These are phyloP conservation scores for Lasioglossum morio DNA, from an alignment of 2,888 invertebrate species.

Conservation along the genomic window DNA sequence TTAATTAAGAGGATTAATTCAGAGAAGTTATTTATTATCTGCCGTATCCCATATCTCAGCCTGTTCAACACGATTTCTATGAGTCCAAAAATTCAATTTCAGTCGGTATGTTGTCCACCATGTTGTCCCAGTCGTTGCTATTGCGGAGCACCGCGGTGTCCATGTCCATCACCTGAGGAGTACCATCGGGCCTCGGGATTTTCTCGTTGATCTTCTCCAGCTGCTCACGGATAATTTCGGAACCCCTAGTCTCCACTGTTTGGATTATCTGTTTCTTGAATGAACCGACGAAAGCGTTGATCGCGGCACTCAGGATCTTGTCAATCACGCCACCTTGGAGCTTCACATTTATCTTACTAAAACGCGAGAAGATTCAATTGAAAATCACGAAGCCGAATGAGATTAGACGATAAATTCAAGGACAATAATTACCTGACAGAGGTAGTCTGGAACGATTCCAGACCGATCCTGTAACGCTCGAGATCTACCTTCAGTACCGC, in stretches of 20 bases:
- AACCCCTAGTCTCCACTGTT: not conserved
- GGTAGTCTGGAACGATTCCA: slow-evolving; percentile 63
- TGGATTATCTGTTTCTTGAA: slow-evolving; percentile 39
- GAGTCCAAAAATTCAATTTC: not conserved
- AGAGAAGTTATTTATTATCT: not conserved
- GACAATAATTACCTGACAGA: slow-evolving; percentile 67
- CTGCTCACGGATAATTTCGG: not conserved
- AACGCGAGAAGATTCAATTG: not conserved
- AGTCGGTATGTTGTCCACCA: not conserved
- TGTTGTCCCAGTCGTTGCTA: not conserved
- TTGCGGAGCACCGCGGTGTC: not conserved
- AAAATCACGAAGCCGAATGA: not conserved
- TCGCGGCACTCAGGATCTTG: slow-evolving; percentile 59
- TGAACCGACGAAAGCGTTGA: slow-evolving; percentile 48
- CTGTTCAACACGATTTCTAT: not conserved
- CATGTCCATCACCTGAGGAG: not conserved
- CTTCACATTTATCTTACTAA: slow-evolving; percentile 64
- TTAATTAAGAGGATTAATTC: too few relatives aligned
- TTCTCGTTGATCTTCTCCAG: slow-evolving; percentile 22
- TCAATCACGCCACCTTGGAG: slow-evolving; percentile 69
- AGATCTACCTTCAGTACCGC: slow-evolving; percentile 59
- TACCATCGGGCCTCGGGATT: slow-evolving; percentile 4
- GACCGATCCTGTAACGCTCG: slow-evolving; percentile 35
- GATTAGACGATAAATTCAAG: not conserved
- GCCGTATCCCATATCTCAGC: not conserved